A percentile compares a stretch with the other conserved stretches of the same genome.
These are phyloP conservation scores for Trichosurus vulpecula DNA, from an alignment of 2,797 vertebrate species.

Conservation along the genomic window DNA sequence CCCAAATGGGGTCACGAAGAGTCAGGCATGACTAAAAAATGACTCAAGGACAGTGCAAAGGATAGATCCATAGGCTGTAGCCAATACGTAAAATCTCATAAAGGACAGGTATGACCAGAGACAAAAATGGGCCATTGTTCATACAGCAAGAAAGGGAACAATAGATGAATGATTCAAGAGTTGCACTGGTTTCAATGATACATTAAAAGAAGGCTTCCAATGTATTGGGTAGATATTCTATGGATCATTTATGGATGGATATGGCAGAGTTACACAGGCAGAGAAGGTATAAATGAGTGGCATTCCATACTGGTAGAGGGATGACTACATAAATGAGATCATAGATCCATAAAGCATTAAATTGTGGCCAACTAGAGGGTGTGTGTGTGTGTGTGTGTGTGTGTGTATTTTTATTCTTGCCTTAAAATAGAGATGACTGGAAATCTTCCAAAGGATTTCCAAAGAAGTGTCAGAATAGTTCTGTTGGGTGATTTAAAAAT, in stretches of 20 bases:
- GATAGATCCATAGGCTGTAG: background rate
- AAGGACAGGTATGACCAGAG: background rate
- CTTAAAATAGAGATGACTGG: background rate
- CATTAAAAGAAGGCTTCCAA: background rate
- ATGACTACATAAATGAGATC: background rate
- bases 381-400: background rate
- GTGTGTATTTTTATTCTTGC: background rate
- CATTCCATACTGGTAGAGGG: background rate
- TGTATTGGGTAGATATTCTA: background rate
- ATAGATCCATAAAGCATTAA: background rate
- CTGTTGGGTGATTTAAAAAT: background rate
- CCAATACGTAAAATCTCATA: background rate
- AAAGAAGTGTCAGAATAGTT: background rate
- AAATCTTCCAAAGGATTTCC: background rate
- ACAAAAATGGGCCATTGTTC: background rate
- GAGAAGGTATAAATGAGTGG: background rate
- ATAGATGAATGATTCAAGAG: background rate
- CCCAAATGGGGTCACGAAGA: background rate
- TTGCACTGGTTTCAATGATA: background rate
- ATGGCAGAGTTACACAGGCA: background rate
- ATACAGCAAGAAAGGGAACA: background rate
- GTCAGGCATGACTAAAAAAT: background rate
- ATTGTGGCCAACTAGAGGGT: background rate
- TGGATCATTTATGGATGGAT: background rate
- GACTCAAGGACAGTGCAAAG: background rate